phyloP scores from a whole-genome alignment of 2,797 vertebrate genomes.

The Podargus strigoides region DNA sequence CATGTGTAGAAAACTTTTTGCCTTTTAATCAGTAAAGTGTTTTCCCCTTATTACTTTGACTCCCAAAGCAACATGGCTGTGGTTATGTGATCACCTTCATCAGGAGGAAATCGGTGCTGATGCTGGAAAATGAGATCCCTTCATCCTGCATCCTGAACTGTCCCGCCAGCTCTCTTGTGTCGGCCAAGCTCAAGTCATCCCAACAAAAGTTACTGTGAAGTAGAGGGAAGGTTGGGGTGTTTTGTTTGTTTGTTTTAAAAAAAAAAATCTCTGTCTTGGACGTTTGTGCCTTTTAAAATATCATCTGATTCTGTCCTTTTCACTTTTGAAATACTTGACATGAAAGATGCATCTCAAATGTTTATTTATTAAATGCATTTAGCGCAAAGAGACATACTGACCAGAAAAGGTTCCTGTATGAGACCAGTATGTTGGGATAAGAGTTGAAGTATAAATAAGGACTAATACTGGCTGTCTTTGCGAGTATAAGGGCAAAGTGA shows the following conservation, averaged over 20 bases:
- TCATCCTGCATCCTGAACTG: not conserved
- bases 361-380: not conserved
- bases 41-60: not conserved
- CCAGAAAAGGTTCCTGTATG: not conserved
- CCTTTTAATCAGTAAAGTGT: not conserved
- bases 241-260: not conserved
- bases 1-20: not conserved
- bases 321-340: not conserved
- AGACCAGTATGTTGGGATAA: not conserved
- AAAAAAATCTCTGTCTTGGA: not conserved
- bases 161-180: not conserved
- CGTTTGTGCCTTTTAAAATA: not conserved
- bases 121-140: not conserved
- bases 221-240: not conserved
- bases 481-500: not conserved
- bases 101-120: not conserved
- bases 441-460: not conserved
- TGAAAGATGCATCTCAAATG: not conserved
- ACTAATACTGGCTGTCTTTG: not conserved
- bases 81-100: not conserved
- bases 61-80: rapidly evolving
- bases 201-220: not conserved
- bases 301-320: not conserved
- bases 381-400: not conserved
- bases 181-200: not conserved